Base-by-base conservation (phyloP, 1,140 invertebrate species). In the Cotesia glomerata region DNA sequence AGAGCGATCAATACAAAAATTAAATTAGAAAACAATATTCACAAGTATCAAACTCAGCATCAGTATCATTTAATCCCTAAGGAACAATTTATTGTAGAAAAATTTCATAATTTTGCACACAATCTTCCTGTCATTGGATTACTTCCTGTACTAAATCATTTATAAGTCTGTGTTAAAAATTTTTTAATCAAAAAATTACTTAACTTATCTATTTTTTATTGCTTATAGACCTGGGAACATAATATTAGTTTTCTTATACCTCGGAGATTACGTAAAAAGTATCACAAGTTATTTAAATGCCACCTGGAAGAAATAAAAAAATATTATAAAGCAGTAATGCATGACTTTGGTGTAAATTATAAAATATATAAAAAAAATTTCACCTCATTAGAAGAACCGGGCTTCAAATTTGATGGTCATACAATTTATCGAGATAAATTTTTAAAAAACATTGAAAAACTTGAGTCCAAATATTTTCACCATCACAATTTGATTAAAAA, bases 401-500 rank as follows among this genome's bases (percentile, higher is more conserved):
- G 88, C 7, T 91, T 89, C 71, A 90, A 91, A 81, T 89, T 85
- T 75, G 79, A 84, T 3, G 92, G 92, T 5, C 82, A 88, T 71
- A 92, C 91, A 0, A 74, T 86, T n/a, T 86, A 89, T 75, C 90
- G 90, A 74, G 73, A 85, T 0, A 87, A 86, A 70, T 93, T 89
- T 85, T 62, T 91, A 8, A 86, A 82, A 71, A 90, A 88, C 81
- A 87, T 89, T 32, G 88, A 88, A 9, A 86, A 86, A 72, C 77
- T 93, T 0, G 80, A 85, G 73, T 85, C 86, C 51, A 89, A 83
- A 71, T 87, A 89, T 62, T 86, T 91, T 13, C 83, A 92, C 9
- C 80, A 91, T n/a, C 90, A 92, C 78, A 89, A 88, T 14, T 88
- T 92, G 59, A 88, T 93, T 72, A 87, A 89, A 62, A 86, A 88